These are phyloP conservation scores for Tachycineta bicolor DNA, from an alignment of 2,113 vertebrate genomes.

Conservation along the genomic window DNA sequence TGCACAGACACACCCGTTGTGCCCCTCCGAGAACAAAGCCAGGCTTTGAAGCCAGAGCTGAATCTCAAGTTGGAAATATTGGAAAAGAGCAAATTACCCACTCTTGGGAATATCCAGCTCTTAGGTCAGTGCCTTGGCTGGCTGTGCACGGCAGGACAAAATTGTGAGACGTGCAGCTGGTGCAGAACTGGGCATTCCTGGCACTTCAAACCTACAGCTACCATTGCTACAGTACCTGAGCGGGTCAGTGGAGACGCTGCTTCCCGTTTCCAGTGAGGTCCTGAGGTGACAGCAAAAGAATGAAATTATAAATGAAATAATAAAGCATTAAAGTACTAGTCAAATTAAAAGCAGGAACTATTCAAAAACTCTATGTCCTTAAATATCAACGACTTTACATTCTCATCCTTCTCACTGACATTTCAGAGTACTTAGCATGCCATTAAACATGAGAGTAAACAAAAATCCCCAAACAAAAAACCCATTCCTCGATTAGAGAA, in stretches of 20 bases:
- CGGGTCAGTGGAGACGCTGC: constrained; percentile 71
- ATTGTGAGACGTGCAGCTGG: neutral
- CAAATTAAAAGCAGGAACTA: neutral
- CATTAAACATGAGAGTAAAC: neutral
- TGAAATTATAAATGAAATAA: constrained; percentile 62
- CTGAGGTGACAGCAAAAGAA: constrained; percentile 72
- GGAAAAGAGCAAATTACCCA: neutral
- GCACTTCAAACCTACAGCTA: neutral
- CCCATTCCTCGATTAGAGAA: neutral
- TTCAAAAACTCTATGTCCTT: neutral
- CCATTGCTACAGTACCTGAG: constrained; percentile 52
- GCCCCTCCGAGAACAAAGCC: neutral
- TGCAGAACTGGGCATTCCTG: neutral
- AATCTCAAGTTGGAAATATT: neutral
- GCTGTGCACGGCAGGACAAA: neutral
- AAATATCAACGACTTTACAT: neutral
- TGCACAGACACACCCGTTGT: neutral
- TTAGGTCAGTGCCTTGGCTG: neutral
- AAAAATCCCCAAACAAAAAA: neutral
- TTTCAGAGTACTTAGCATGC: neutral
- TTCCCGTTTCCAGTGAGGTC: constrained; percentile 77
- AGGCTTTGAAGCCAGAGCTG: neutral
- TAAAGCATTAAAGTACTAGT: neutral
- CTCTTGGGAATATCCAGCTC: neutral
- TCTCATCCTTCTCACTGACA: neutral